These are phyloP conservation scores for Oligia latruncula DNA, from an alignment of 2,888 invertebrate genomes.

Conservation along the genomic window DNA sequence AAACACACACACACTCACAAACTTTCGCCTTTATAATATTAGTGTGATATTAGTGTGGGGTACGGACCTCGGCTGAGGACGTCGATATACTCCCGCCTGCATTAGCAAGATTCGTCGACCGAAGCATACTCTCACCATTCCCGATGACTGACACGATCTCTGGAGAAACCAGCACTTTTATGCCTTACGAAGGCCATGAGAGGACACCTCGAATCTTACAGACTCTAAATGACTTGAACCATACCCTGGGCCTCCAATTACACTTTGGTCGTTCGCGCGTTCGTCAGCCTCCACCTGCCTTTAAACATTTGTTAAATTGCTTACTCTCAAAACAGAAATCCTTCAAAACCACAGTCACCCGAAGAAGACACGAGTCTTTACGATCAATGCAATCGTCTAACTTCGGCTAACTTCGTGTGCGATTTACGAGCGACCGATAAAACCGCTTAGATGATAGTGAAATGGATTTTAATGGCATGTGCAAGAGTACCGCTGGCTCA, in stretches of 20 bases:
- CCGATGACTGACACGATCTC: not conserved
- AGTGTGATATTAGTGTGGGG: no score
- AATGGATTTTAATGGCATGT: slow-evolving; percentile 80
- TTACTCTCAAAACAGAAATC: not conserved
- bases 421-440: slow-evolving; percentile 79
- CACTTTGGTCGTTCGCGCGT: not conserved
- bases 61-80: not conserved
- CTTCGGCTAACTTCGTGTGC: slow-evolving; percentile 73
- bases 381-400: slow-evolving; percentile 78
- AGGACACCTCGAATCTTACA: not conserved
- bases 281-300: not conserved
- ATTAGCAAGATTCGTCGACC: not conserved
- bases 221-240: not conserved
- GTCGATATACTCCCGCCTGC: not conserved
- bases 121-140: not conserved
- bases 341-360: slow-evolving; percentile 34
- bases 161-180: not conserved
- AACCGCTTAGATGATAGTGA: slow-evolving; percentile 78
- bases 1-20: no score
- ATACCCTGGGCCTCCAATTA: not conserved
- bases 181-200: not conserved
- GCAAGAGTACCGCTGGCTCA: slow-evolving; percentile 73
- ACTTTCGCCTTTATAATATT: no score
- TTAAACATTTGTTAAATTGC: not conserved
- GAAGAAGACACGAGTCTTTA: slow-evolving; percentile 72